Evolutionary conservation across 2,113 vertebrate genomes (phyloP).

Genomic region (Hippolais icterina): DNA sequence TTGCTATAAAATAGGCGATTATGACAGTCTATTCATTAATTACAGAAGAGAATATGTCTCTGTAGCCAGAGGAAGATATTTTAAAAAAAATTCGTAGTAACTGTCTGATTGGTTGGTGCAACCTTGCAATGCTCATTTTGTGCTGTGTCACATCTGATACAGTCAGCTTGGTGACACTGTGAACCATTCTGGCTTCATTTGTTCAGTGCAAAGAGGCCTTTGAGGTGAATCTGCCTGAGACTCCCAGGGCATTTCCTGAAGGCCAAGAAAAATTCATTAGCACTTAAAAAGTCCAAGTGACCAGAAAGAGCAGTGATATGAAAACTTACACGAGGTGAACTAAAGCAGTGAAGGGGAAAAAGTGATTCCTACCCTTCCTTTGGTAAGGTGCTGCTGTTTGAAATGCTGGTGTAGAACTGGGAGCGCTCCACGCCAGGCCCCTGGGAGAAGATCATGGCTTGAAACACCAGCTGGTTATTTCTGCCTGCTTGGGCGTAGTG

Average conservation of each 20-base stretch:
- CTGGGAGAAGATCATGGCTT: neutral
- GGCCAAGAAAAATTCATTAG: neutral
- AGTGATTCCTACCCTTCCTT: rapidly evolving
- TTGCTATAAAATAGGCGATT: neutral
- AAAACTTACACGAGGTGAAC: neutral
- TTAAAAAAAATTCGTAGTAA: neutral
- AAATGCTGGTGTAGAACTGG: neutral
- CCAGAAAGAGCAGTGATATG: neutral
- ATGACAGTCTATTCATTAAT: neutral
- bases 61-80: neutral
- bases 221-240: neutral
- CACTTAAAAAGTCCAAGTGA: neutral
- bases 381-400: neutral
- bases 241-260: neutral
- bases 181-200: neutral
- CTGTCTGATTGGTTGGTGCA: neutral
- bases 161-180: neutral
- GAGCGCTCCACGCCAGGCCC: neutral
- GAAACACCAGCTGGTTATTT: neutral
- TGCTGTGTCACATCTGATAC: neutral
- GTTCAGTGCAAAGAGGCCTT: neutral
- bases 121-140: neutral
- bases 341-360: neutral
- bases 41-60: neutral
- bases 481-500: neutral